These are phyloP conservation scores for Melieria crassipennis DNA, from an alignment of 2,888 invertebrate species.

Conservation along the genomic window DNA sequence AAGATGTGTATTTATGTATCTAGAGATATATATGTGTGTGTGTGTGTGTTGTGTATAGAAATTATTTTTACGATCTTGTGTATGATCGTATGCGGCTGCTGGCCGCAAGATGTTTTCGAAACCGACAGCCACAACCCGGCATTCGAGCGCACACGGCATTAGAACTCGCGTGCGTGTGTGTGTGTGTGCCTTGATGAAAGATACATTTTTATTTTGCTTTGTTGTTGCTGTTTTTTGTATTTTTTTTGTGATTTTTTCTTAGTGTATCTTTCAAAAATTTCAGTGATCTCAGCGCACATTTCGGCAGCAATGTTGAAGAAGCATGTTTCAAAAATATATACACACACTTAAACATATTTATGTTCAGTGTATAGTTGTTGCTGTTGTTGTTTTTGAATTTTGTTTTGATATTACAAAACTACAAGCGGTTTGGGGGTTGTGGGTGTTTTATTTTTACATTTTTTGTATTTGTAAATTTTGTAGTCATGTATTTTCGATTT, in stretches of 20 bases:
- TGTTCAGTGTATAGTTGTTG: too few species aligned
- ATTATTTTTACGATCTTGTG: conserved; percentile 26
- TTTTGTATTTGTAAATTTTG: background rate
- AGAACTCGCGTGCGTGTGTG: background rate
- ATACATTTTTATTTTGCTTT: conserved; percentile 1
- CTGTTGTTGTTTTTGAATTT: too few species aligned
- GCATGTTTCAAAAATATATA: background rate
- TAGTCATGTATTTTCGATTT: background rate
- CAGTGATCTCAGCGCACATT: conserved; percentile 6
- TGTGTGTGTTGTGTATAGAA: conserved; percentile 19
- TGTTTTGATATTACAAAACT: too few species aligned
- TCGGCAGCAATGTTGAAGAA: background rate
- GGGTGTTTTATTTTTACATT: background rate
- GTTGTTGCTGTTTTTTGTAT: background rate
- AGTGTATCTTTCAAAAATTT: background rate
- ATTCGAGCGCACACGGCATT: background rate
- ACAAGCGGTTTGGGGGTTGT: too few species aligned
- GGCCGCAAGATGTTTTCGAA: background rate
- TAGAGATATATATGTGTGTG: background rate
- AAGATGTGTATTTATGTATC: background rate
- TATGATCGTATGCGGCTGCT: conserved; percentile 17
- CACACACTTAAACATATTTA: too few species aligned
- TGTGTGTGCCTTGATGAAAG: background rate
- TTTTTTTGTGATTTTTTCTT: background rate
- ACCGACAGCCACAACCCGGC: background rate